These are phyloP conservation scores for Podarcis siculus DNA, from an alignment of 2,797 vertebrate genomes.

Conservation along the genomic window DNA sequence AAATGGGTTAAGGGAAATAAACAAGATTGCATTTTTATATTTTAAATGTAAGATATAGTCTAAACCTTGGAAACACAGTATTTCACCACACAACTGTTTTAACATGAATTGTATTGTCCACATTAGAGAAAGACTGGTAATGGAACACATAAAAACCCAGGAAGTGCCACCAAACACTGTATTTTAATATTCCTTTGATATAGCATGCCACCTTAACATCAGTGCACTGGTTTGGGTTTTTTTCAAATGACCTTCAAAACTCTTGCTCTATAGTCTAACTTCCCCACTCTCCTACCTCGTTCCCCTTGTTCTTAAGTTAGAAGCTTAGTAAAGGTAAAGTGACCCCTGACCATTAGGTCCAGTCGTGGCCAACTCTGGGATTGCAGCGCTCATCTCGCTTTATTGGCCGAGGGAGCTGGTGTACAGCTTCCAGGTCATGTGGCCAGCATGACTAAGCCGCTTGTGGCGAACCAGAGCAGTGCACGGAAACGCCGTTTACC, in stretches of 20 bases:
- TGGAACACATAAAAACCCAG: background rate
- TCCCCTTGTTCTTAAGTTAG: background rate
- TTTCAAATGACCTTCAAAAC: background rate
- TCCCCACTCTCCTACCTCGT: background rate
- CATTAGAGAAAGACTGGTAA: background rate
- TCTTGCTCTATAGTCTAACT: background rate
- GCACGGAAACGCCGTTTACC: too few species aligned
- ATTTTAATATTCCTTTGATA: background rate
- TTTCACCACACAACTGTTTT: background rate
- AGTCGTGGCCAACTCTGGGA: too few species aligned
- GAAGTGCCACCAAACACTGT: background rate
- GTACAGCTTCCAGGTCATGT: too few species aligned
- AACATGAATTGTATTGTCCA: background rate
- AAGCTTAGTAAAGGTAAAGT: too few species aligned
- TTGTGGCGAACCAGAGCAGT: too few species aligned
- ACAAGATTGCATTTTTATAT: background rate
- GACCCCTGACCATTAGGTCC: too few species aligned
- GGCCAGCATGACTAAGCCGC: too few species aligned
- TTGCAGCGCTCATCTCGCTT: too few species aligned
- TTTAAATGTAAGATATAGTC: background rate
- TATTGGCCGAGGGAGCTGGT: too few species aligned
- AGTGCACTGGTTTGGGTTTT: too few species aligned
- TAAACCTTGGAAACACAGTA: background rate
- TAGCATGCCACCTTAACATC: too few species aligned
- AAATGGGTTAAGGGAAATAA: conserved; percentile 74